phyloP scores from a whole-genome alignment of 1,140 invertebrate genomes.

The Lordiphosa clarofinis region DNA sequence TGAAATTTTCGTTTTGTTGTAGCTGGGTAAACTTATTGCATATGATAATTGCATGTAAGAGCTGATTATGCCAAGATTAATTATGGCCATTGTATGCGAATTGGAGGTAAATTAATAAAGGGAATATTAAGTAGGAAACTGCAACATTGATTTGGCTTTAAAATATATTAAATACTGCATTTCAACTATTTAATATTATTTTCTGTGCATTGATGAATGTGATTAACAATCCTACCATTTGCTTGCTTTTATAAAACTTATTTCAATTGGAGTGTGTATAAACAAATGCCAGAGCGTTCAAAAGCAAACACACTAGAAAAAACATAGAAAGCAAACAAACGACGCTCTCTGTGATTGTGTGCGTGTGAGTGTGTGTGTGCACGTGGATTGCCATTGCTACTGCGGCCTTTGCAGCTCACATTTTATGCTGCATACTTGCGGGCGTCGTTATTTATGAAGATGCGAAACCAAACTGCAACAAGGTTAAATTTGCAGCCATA shows the following conservation, averaged over 20 bases:
- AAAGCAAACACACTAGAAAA: constrained; percentile 48
- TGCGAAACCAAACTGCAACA: constrained; percentile 32
- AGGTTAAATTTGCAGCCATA: background rate
- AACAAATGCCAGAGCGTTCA: constrained; percentile 16
- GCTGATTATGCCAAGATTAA: no score
- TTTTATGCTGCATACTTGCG: constrained; percentile 39
- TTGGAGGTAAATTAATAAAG: no score
- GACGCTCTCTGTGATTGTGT: background rate
- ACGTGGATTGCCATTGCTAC: background rate
- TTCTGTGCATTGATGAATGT: constrained; percentile 1
- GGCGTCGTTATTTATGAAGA: constrained; percentile 54
- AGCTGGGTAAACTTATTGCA: constrained; percentile 13
- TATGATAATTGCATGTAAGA: background rate
- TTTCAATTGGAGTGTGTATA: constrained; percentile 7
- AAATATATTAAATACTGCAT: no score
- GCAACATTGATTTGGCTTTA: no score
- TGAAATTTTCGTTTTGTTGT: constrained; percentile 37
- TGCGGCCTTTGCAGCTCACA: constrained; percentile 6
- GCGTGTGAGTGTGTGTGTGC: background rate
- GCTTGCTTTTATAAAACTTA: constrained; percentile 14
- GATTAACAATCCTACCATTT: background rate
- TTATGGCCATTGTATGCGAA: no score
- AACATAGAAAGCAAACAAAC: constrained; percentile 46
- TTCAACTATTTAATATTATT: no score
- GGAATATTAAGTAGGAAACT: no score